Base-by-base conservation (phyloP, 2,797 vertebrate genomes). In the Pipistrellus nathusii region DNA sequence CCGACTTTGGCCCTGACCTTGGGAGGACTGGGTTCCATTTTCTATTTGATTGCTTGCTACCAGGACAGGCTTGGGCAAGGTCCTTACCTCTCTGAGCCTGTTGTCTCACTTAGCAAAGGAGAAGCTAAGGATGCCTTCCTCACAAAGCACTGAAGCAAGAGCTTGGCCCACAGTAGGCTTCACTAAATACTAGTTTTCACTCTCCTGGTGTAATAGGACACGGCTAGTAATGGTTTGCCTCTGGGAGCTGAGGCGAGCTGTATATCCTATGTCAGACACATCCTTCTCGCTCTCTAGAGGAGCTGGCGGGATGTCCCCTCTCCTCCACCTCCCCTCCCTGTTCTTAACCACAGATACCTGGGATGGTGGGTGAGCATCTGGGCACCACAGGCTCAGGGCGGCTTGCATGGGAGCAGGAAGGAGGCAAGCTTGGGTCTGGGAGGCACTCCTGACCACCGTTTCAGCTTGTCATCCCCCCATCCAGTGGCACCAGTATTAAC, bases 381-480 rank as follows among this genome's bases (percentile, higher is more conserved):
- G n/a, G 62, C 5, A 2, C 59, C n/a, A 17, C 9, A 3, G 66
- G 62, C 53, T 80, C 44, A 38, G 66, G 59, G 69, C 75, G 21
- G 11, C 21, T 75, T n/a, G 21, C n/a, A 27, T 12, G 20, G 78
- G 53, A 62, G 73, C 2, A 73, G 32, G 53, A 68, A 38, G 53
- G 59, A 55, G 57, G 51, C 0, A 1, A n/a, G 2, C 0, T 0
- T 18, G 38, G 32, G 53, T 35, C 5, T 17, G 32, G 57, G 20
- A n/a, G 48, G 7, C 27, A 17, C 62, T 41, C 57, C 57, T 46
- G n/a, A 57, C 20, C n/a, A 21, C 23, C 8, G 51, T 41, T 18
- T 30, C 48, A 4, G 32, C 27, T 4, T 38, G 0, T 17, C 0
- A 0, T 8, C 27, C 41, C 12, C 10, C 21, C 1, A 2, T 17